Conservation (phyloP, 2,113 vertebrate genomes). For the Daubentonia madagascariensis region DNA sequence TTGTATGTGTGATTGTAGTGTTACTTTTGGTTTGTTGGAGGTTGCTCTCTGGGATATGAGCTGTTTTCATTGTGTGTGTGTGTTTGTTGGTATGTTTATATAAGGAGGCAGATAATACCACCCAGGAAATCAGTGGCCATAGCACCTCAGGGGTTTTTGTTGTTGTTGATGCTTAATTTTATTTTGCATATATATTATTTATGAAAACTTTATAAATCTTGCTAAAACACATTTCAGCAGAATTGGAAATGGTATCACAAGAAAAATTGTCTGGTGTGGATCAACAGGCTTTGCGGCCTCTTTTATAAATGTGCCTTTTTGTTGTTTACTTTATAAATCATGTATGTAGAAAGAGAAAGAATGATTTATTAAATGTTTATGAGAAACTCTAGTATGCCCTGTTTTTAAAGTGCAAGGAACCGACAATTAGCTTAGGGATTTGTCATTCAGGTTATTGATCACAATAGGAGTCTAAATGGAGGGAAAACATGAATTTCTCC, state of each 20-base stretch:
- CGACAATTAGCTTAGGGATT: constrained; percentile 50
- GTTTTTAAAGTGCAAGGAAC: constrained; percentile 41
- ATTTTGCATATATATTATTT: constrained; percentile 64
- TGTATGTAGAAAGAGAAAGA: background rate
- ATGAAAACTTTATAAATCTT: constrained; percentile 58
- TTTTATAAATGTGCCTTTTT: constrained; percentile 52
- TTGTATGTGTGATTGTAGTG: background rate
- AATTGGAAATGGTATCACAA: constrained; percentile 27
- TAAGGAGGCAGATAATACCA: background rate
- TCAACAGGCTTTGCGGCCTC: constrained; percentile 22
- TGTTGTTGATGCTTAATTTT: constrained; percentile 55
- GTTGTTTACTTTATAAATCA: constrained; percentile 67
- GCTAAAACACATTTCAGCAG: constrained; percentile 44
- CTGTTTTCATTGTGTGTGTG: constrained; percentile 2
- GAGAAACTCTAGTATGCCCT: background rate
- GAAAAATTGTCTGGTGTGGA: constrained; percentile 50
- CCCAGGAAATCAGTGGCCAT: constrained; percentile 3
- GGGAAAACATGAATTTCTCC: background rate
- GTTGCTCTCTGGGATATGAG: background rate
- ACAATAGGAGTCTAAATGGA: constrained; percentile 44
- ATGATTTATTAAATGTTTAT: constrained; percentile 67
- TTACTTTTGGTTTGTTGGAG: background rate
- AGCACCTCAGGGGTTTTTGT: background rate
- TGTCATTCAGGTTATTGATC: constrained; percentile 50
- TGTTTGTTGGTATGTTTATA: background rate